Evolutionary conservation across 2,888 invertebrate genomes (phyloP).

Genomic region (Camponotus fellah): DNA sequence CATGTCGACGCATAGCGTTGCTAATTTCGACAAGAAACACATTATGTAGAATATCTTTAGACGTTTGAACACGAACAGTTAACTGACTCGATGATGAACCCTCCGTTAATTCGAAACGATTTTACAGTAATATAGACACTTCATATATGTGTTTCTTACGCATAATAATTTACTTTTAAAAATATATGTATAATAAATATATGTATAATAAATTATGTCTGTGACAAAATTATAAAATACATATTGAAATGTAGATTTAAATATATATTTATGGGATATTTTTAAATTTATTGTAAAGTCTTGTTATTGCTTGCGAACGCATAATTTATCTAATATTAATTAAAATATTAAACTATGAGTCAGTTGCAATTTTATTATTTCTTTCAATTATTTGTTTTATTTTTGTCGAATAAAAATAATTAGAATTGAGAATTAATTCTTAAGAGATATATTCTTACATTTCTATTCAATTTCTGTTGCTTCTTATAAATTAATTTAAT

Average conservation of each 20-base stretch:
- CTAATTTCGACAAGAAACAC: conserved; percentile 52
- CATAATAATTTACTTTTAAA: neutral
- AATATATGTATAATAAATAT: neutral
- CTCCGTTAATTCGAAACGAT: conserved; percentile 29
- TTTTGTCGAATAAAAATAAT: neutral
- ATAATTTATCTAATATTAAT: neutral
- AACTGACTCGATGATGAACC: conserved; percentile 51
- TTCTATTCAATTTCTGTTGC: neutral
- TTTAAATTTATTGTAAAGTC: conserved; percentile 11
- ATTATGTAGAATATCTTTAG: conserved; percentile 55
- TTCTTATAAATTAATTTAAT: neutral
- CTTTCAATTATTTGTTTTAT: neutral
- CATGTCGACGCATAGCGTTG: conserved; percentile 27
- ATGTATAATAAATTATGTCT: neutral
- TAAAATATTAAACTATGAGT: neutral
- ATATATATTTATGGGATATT: neutral
- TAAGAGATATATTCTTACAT: neutral
- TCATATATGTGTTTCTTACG: neutral
- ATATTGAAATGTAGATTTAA: neutral
- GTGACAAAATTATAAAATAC: neutral
- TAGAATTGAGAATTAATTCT: neutral
- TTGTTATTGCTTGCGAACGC: neutral
- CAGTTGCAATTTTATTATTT: conserved; percentile 1
- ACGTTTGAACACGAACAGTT: conserved; percentile 37
- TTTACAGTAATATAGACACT: neutral